Percentiles rank a stretch among this genome's conserved stretches.
These are phyloP conservation scores for Bombylius discolor DNA, from an alignment of 2,888 invertebrate species.

Conservation along the genomic window DNA sequence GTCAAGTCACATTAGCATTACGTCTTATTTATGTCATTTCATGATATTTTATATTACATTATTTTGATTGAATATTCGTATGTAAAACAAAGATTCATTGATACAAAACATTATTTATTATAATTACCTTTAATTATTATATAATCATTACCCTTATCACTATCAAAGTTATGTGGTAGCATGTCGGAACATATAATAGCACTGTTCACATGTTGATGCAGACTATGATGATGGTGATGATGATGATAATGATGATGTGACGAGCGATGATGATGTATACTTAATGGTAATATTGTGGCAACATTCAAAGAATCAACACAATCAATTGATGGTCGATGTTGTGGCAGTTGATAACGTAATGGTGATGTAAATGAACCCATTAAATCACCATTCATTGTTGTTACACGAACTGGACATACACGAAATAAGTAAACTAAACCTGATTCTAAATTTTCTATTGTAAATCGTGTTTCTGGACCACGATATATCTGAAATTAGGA, in stretches of 20 bases:
- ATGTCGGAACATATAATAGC: conserved; percentile 2
- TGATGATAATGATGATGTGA: conserved; percentile 17
- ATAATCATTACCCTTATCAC: neutral
- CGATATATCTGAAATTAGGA: conserved; percentile 47
- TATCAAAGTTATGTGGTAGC: conserved; percentile 7
- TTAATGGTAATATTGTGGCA: conserved; percentile 21
- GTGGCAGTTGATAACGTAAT: conserved; percentile 38
- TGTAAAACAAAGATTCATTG: no score
- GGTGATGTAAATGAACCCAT: conserved; percentile 58
- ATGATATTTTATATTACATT: no score
- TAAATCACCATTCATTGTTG: conserved; percentile 42
- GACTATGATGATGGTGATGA: conserved; percentile 18
- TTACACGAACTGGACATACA: conserved; percentile 61
- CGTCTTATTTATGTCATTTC: no score
- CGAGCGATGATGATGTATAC: neutral
- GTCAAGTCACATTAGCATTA: no score
- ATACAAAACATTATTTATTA: no score
- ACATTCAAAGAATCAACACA: neutral
- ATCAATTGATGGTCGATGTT: conserved; percentile 18
- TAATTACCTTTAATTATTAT: conserved; percentile 3
- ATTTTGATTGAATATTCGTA: no score
- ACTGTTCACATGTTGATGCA: conserved; percentile 16
- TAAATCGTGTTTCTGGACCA: conserved; percentile 48
- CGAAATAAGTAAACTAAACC: conserved; percentile 65
- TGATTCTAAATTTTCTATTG: conserved; percentile 54